These are phyloP conservation scores for Clarias macrocephalus DNA, from an alignment of 2,113 vertebrate genomes.

Conservation along the genomic window DNA sequence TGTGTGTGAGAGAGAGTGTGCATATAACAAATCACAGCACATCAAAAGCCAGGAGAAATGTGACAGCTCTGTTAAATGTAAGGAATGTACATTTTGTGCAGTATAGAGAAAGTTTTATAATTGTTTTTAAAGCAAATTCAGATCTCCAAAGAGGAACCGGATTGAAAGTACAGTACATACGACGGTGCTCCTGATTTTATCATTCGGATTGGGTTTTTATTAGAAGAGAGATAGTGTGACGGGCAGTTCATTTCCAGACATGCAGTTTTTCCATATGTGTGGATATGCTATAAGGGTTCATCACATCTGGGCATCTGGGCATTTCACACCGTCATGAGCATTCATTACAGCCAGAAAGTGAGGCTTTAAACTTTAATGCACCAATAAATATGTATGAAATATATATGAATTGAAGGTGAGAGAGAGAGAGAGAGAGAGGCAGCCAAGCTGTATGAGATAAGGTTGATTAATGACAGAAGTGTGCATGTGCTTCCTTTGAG, in stretches of 20 bases:
- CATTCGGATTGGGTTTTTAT: neutral
- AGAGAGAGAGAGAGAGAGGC: slow-evolving; percentile 7
- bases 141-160: neutral
- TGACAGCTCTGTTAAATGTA: neutral
- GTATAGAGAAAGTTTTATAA: neutral
- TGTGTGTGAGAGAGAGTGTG: slow-evolving; percentile 15
- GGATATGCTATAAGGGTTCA: slow-evolving; percentile 6
- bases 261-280: slow-evolving; percentile 19
- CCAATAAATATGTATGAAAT: slow-evolving; percentile 56
- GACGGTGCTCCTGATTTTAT: slow-evolving; percentile 3
- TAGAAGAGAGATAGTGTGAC: neutral
- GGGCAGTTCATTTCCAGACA: neutral
- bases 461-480: slow-evolving; percentile 28
- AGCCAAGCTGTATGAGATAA: slow-evolving; percentile 10
- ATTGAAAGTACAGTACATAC: neutral
- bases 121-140: neutral
- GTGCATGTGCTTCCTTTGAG: slow-evolving; percentile 19
- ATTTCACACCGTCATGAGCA: slow-evolving; percentile 29
- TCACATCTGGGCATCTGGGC: slow-evolving; percentile 35
- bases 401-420: slow-evolving; percentile 25
- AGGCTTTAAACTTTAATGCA: slow-evolving; percentile 45
- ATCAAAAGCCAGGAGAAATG: neutral
- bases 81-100: neutral
- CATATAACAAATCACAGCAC: neutral
- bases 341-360: slow-evolving; percentile 23